Base-by-base conservation (phyloP, 2,888 invertebrate genomes). In the Adineta ricciae region DNA sequence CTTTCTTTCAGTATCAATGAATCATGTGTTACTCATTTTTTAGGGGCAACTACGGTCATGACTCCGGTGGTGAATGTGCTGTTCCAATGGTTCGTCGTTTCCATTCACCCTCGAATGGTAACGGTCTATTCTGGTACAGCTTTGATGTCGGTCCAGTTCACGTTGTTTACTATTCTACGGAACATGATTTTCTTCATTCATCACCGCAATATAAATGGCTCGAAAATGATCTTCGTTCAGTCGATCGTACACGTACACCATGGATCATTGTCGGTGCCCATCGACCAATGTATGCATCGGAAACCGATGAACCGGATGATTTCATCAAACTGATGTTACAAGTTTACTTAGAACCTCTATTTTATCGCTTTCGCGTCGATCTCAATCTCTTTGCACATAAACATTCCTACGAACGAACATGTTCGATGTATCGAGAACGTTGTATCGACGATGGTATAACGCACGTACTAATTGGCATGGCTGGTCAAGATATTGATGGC, bases 81-180 rank as follows among this genome's bases (percentile, higher is more conserved):
- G 36, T 78, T 21, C 73, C 73, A 41, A 78, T 78, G 36, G 73
- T 78, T 24, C 73, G n/a, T 41, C 73, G 73, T 41, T 78, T 78
- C n/a, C 41, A 36, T 78, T 41, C 41, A 11, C 73, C 73, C 21
- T 36, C 36, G 0, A 78, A 78, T 78, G 73, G 73, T 21, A 78
- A 78, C 38, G 24, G 73, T 78, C 36, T 41, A 0, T 78, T 78
- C 38, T 78, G 73, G 86, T 91, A 90, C 86, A 89, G 96, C 89
- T 95, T 95, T 90, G 93, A 96, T 90, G 90, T 96, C 87, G 96
- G 96, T 14, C 90, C 90, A 7, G 89, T 88, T 7, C 91, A 90
- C 86, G 94, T 98, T 88, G 93, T 98, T 85, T 94, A 94, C 38
- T 93, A 98, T 88, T 95, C 95, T 86, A 97, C 97, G 0, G 92